A percentile compares a stretch with the other conserved stretches of the same genome.
These are phyloP conservation scores for Lithobates pipiens DNA, from an alignment of 2,797 vertebrate species.

Conservation along the genomic window DNA sequence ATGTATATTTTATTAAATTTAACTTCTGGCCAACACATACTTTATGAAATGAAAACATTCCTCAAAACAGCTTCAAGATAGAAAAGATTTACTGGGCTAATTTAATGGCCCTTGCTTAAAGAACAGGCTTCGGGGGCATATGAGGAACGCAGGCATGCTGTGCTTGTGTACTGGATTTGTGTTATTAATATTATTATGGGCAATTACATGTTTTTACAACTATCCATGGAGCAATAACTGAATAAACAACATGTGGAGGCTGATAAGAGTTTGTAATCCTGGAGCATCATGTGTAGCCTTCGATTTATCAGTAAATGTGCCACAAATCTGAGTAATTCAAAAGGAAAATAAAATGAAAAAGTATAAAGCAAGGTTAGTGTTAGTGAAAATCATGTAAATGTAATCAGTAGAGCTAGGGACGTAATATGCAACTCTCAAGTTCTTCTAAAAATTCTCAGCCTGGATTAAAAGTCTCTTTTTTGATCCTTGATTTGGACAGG, in stretches of 20 bases:
- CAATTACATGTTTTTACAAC: neutral
- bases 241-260: neutral
- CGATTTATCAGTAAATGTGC: neutral
- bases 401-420: no score
- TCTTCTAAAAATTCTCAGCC: no score
- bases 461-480: no score
- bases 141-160: constrained; percentile 10
- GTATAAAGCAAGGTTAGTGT: no score
- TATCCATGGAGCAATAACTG: neutral
- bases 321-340: no score
- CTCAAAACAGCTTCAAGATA: constrained; percentile 32
- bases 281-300: neutral
- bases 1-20: constrained; percentile 57
- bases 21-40: constrained; percentile 57
- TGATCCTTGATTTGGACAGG: no score
- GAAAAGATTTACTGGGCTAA: constrained; percentile 41
- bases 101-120: constrained; percentile 24
- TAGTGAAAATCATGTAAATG: no score
- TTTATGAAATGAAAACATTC: constrained; percentile 59
- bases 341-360: no score
- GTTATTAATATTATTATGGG: neutral
- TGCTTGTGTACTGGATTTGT: constrained; percentile 33
- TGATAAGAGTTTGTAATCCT: neutral
- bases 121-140: neutral
- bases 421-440: no score